phyloP scores from a whole-genome alignment of 2,113 vertebrate genomes.

The Macheiramphus alcinus region DNA sequence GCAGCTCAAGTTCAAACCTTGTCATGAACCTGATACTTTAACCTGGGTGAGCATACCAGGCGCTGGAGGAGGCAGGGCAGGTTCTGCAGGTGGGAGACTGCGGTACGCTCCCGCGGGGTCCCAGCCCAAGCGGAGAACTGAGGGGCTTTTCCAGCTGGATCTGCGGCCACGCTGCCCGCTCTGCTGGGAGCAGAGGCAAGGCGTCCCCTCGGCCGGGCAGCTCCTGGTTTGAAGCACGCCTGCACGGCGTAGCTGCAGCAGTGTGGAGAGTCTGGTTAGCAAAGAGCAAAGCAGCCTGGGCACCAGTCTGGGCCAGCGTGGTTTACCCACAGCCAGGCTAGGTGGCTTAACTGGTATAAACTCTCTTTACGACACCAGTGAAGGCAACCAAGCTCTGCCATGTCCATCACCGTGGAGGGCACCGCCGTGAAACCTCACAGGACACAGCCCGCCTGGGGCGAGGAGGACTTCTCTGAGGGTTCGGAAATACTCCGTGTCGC shows the following conservation, averaged over 20 bases:
- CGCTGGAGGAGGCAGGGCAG: background rate
- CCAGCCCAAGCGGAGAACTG: background rate
- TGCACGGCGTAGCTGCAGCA: background rate
- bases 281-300: background rate
- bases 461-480: background rate
- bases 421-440: background rate
- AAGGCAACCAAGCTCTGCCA: background rate
- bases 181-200: background rate
- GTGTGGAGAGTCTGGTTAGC: background rate
- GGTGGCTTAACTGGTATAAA: background rate
- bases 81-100: background rate
- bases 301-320: background rate
- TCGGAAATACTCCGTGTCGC: background rate
- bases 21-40: background rate
- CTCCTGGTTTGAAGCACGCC: background rate
- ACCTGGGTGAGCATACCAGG: rapidly evolving
- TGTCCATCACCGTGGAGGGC: background rate
- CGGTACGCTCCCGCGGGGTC: rapidly evolving
- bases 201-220: rapidly evolving
- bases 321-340: background rate
- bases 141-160: background rate
- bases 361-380: background rate
- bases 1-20: background rate
- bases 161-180: rapidly evolving
- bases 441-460: rapidly evolving